Base-by-base conservation (phyloP, 2,888 invertebrate species). In the Flexamia atlantica region DNA sequence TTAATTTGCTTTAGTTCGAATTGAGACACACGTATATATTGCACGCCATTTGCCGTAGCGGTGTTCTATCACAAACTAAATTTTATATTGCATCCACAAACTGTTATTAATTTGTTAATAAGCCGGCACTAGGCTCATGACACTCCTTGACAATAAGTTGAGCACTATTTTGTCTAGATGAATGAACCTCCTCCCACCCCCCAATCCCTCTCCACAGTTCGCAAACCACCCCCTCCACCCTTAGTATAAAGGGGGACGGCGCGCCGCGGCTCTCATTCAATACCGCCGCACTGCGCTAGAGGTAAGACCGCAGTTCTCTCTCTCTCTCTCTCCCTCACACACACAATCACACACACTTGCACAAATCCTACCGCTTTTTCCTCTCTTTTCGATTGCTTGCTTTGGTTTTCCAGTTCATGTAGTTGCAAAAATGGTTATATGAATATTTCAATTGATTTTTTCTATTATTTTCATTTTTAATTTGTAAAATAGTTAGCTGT, bases 221-320 rank as follows among this genome's bases (percentile, higher is more conserved):
- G 9, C 20, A 20, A 57, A 3, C 64, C 17, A 64, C 64, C 64
- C 64, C 28, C 23, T 23, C 64, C 17, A 64, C 64, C 64, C 64
- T 23, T 3, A 12, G 30, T 64, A 64, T 64, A 64, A 4, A 64
- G 28, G 12, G 64, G 3, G 30, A 25, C 25, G 28, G 57, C 64
- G 64, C 64, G 64, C 25, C 64, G 64, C 28, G 28, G 64, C 30
- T 28, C 28, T 64, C 64, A 64, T 64, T 64, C 64, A 64, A 64
- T 64, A 64, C 28, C 9, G 4, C 64, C 28, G 64, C 64, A 64
- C 64, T 64, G 64, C 64, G 64, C 64, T 64, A 64, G 64, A 64
- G 64, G 64, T 64, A 64, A 64, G 64, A 64, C 64, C 28, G 64
- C 64, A 64, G 64, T 28, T 64, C 25, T 64, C 64, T 23, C 53